These are phyloP conservation scores for Prenolepis imparis DNA, from an alignment of 2,888 invertebrate genomes.

Conservation along the genomic window DNA sequence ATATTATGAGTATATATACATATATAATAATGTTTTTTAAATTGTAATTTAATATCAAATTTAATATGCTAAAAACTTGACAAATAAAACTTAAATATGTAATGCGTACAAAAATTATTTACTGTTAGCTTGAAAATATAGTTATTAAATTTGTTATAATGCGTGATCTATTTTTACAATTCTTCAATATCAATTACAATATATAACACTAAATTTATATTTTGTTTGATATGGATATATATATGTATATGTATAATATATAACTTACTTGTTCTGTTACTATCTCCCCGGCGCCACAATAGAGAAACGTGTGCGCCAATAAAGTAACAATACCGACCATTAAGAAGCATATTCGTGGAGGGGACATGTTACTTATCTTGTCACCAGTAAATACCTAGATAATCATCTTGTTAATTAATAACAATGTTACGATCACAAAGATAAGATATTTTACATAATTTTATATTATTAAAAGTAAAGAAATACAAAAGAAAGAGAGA, in stretches of 20 bases:
- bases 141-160: background rate
- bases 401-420: constrained; percentile 20
- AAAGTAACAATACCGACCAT: background rate
- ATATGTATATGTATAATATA: no score
- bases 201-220: background rate
- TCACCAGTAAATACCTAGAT: constrained; percentile 5
- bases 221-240: background rate
- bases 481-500: background rate
- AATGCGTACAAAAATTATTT: background rate
- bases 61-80: background rate
- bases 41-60: background rate
- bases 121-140: background rate
- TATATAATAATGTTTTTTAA: background rate
- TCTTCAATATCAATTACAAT: background rate
- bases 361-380: background rate
- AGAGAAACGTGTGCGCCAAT: constrained; percentile 13
- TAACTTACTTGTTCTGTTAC: constrained; percentile 30
- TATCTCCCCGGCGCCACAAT: constrained; percentile 25
- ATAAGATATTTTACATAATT: background rate
- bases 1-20: background rate
- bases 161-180: background rate
- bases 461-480: background rate
- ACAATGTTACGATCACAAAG: background rate
- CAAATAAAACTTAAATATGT: background rate
- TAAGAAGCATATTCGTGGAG: background rate